Evolutionary conservation across 2,888 invertebrate species (phyloP).

Genomic region (Trichacis sp.): DNA sequence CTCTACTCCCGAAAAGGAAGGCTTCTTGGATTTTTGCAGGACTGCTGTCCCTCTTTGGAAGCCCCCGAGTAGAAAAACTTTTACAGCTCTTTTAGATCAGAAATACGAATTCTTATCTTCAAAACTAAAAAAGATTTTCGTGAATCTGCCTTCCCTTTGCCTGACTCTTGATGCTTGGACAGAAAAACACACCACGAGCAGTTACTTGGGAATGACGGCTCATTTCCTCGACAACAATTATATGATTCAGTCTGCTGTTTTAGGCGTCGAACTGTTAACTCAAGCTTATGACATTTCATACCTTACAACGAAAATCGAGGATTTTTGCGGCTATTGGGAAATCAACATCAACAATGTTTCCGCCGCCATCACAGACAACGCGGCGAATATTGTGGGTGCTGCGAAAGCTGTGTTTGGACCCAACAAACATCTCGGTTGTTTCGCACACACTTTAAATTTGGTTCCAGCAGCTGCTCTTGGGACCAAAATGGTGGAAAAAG

Average conservation of each 20-base stretch:
- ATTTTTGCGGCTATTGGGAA: slow-evolving; percentile 24
- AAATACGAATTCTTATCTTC: not conserved
- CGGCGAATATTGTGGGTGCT: slow-evolving; percentile 2
- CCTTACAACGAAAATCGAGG: slow-evolving; percentile 20
- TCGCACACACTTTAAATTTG: slow-evolving; percentile 38
- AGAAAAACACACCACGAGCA: slow-evolving; percentile 1
- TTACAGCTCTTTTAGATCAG: slow-evolving; percentile 1
- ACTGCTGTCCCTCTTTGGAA: slow-evolving; percentile 14
- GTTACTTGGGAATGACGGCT: slow-evolving; percentile 18
- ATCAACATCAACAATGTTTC: slow-evolving; percentile 22
- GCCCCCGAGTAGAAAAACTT: slow-evolving; percentile 11
- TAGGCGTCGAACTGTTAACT: slow-evolving; percentile 85
- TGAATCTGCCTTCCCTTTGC: not conserved
- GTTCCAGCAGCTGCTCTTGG: slow-evolving; percentile 31
- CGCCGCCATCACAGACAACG: slow-evolving; percentile 39
- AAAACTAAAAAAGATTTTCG: not conserved
- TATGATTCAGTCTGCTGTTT: slow-evolving; percentile 76
- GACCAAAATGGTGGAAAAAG: slow-evolving; percentile 8
- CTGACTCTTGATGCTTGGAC: slow-evolving; percentile 18
- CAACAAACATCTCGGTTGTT: slow-evolving; percentile 28
- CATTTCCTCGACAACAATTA: slow-evolving; percentile 13
- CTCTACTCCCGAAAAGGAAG: slow-evolving; percentile 12
- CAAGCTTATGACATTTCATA: slow-evolving; percentile 40
- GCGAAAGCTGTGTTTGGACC: slow-evolving; percentile 10
- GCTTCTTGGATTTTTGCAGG: slow-evolving; percentile 11